These are phyloP conservation scores for Drosophila pseudotakahashii DNA, from an alignment of 2,888 invertebrate genomes.

Conservation along the genomic window DNA sequence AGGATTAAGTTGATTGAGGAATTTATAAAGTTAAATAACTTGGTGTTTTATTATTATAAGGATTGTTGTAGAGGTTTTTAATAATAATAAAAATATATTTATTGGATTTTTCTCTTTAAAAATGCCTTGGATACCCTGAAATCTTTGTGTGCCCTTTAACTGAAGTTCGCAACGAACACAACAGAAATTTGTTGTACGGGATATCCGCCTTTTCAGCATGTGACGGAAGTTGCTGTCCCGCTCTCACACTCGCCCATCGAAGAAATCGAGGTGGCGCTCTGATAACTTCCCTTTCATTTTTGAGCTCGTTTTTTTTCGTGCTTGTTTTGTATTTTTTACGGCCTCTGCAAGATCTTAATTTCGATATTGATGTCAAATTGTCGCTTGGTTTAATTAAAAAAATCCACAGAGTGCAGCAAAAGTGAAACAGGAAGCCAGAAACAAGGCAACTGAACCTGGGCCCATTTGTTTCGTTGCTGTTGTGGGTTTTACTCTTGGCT, in stretches of 20 bases:
- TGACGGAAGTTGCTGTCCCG: conserved; percentile 55
- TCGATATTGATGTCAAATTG: conserved; percentile 81
- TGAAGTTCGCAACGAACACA: conserved; percentile 1
- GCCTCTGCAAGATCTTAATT: conserved; percentile 77
- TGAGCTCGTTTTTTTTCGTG: conserved; percentile 14
- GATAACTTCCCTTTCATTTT: conserved; percentile 38
- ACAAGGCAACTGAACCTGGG: conserved; percentile 8
- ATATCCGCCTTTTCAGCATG: conserved; percentile 62
- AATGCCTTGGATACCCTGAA: background rate
- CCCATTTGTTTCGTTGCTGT: conserved; percentile 13
- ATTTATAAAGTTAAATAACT: too few species aligned
- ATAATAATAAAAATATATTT: too few species aligned
- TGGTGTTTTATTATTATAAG: too few species aligned
- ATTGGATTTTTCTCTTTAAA: too few species aligned
- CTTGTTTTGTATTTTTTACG: conserved; percentile 9
- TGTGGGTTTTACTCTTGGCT: conserved; percentile 21
- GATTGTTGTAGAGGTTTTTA: too few species aligned
- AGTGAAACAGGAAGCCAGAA: conserved; percentile 4
- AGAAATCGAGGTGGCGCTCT: conserved; percentile 8
- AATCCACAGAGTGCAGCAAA: conserved; percentile 26
- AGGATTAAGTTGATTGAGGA: too few species aligned
- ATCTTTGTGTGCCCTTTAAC: background rate
- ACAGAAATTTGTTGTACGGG: conserved; percentile 62
- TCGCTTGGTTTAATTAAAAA: conserved; percentile 77
- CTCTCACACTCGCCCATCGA: background rate